phyloP scores from a whole-genome alignment of 2,888 invertebrate species.

The Ellobium chinense region DNA sequence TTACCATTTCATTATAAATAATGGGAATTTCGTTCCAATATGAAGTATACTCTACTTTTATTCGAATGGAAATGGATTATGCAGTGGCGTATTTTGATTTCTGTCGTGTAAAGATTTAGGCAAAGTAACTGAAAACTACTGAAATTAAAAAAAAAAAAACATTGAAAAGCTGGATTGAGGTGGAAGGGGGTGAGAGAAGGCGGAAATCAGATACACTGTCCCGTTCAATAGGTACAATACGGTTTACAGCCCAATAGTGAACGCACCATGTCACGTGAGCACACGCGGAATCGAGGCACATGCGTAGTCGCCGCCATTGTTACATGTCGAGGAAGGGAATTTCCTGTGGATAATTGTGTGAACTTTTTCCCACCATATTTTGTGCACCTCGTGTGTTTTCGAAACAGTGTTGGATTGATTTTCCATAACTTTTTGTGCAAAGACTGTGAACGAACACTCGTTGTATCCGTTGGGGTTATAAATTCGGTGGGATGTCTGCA shows the following conservation, averaged over 20 bases:
- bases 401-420: constrained; percentile 1
- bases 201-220: too few species aligned
- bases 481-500: constrained; percentile 75
- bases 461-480: constrained; percentile 51
- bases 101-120: too few species aligned
- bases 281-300: constrained; percentile 74
- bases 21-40: too few species aligned
- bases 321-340: constrained; percentile 58
- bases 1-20: too few species aligned
- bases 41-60: too few species aligned
- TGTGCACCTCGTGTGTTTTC: constrained; percentile 19
- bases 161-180: too few species aligned
- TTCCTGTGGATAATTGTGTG: constrained; percentile 50
- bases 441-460: constrained; percentile 56
- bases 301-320: constrained; percentile 76
- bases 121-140: neutral
- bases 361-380: constrained; percentile 36
- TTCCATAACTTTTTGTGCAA: constrained; percentile 42
- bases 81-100: too few species aligned
- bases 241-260: neutral
- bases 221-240: too few species aligned
- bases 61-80: too few species aligned
- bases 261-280: constrained; percentile 66
- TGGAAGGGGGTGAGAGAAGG: too few species aligned
- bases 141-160: neutral